Evolutionary conservation across 2,888 invertebrate genomes (phyloP), one percentile per base, ranked within the genome.

Genomic region (Sphecodes monilicornis): DNA sequence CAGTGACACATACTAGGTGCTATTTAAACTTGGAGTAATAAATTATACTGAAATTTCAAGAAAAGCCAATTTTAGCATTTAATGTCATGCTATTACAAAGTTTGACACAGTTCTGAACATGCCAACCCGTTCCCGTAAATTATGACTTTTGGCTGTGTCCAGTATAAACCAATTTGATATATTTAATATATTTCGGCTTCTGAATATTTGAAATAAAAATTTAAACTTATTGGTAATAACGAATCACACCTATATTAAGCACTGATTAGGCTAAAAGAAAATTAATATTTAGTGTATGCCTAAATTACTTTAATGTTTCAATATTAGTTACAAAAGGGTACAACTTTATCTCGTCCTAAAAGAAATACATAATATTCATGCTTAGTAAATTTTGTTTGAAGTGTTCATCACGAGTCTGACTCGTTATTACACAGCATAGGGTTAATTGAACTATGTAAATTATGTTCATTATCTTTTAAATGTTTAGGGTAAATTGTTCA

Each of bases 41-140:
- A 60, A 60, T 60, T 60, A 29, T 60, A 29, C 13, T 29, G 60
- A 1, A 54, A 54, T 54, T 54, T 54, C 54, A 54, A 54, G 54
- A 54, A 54, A n/a, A 54, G n/a, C 54, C 54, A 54, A n/a, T 54
- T 54, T 54, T 54, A 54, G 11, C 4, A 26, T 13, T 26, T 18
- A 26, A 26, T 16, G 43, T 10, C 39, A 18, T 13, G 36, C 41
- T 72, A 16, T 13, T 6, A 70, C 26, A 41, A 26, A 13, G n/a
- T 70, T 70, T 43, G 26, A 54, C 54, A 54, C n/a, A 54, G n/a
- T 54, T 54, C 54, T n/a, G 54, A 54, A n/a, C 54, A 54, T 54
- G 54, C 54, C n/a, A 54, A 54, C 8, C 54, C 54, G n/a, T 54
- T n/a, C 54, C n/a, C 54, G 54, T 54, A n/a, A 54, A 54, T 54